Conservation (phyloP, 2,888 invertebrate species). For the Troides aeacus region DNA sequence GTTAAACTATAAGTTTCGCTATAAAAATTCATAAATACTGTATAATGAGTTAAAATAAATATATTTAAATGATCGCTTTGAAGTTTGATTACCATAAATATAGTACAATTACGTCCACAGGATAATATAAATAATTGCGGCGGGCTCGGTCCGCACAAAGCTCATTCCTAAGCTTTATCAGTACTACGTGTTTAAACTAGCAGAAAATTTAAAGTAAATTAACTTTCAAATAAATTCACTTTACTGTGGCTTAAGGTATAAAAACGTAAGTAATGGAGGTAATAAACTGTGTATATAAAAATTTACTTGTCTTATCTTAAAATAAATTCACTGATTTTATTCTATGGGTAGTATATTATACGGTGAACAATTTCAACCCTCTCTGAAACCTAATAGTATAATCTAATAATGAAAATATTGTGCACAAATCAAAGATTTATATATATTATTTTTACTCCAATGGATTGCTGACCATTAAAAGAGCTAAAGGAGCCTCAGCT, state of each 20-base stretch:
- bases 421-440: background rate
- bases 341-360: background rate
- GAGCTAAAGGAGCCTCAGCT: too few species aligned
- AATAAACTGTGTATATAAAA: background rate
- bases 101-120: background rate
- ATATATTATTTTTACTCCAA: too few species aligned
- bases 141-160: constrained; percentile 4
- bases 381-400: background rate
- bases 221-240: constrained; percentile 13
- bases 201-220: constrained; percentile 15
- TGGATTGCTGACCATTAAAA: too few species aligned
- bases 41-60: background rate
- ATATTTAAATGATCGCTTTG: background rate
- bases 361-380: background rate
- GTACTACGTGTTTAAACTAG: constrained; percentile 10
- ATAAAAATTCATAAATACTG: too few species aligned
- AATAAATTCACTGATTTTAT: background rate
- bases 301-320: background rate
- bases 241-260: background rate
- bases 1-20: too few species aligned
- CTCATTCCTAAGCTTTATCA: constrained; percentile 9
- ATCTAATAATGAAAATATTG: background rate
- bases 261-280: background rate
- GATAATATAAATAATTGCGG: constrained; percentile 13
- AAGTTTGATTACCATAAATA: background rate